Evolutionary conservation across 1,140 invertebrate species (phyloP).

Genomic region (Drosophila persimilis): DNA sequence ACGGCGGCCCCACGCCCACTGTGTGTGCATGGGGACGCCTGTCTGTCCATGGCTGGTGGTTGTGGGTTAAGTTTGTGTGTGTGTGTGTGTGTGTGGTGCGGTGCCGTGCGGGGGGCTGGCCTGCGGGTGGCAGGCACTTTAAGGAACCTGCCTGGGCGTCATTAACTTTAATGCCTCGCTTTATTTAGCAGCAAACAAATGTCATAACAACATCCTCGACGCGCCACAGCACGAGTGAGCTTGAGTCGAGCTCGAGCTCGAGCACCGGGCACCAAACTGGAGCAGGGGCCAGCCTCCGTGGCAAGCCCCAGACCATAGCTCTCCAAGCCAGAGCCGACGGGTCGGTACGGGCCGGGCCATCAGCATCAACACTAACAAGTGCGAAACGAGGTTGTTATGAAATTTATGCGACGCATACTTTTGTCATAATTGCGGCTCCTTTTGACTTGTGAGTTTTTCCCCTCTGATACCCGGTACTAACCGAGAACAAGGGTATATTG

Average conservation of each 20-base stretch:
- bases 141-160: slow-evolving; percentile 77
- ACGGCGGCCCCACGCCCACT: slow-evolving; percentile 25
- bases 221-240: slow-evolving; percentile 22
- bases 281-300: slow-evolving; percentile 1
- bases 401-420: slow-evolving; percentile 80
- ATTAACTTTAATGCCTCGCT: slow-evolving; percentile 79
- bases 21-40: slow-evolving; percentile 12
- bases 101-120: slow-evolving; percentile 30
- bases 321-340: slow-evolving; percentile 16
- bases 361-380: slow-evolving; percentile 61
- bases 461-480: not conserved
- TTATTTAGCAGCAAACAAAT: slow-evolving; percentile 80
- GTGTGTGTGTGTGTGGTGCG: slow-evolving; percentile 15
- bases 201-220: slow-evolving; percentile 70
- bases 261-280: not conserved
- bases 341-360: slow-evolving; percentile 3
- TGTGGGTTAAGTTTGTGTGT: slow-evolving; percentile 43
- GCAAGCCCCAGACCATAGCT: slow-evolving; percentile 23
- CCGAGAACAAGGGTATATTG: too few species aligned
- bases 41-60: slow-evolving; percentile 34
- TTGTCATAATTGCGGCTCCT: slow-evolving; percentile 77
- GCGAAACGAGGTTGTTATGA: slow-evolving; percentile 66
- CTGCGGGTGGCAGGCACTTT: slow-evolving; percentile 77
- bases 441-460: slow-evolving; percentile 60
- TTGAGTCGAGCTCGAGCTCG: not conserved